phyloP scores from a whole-genome alignment of 2,888 invertebrate species.

The Hedya salicella region DNA sequence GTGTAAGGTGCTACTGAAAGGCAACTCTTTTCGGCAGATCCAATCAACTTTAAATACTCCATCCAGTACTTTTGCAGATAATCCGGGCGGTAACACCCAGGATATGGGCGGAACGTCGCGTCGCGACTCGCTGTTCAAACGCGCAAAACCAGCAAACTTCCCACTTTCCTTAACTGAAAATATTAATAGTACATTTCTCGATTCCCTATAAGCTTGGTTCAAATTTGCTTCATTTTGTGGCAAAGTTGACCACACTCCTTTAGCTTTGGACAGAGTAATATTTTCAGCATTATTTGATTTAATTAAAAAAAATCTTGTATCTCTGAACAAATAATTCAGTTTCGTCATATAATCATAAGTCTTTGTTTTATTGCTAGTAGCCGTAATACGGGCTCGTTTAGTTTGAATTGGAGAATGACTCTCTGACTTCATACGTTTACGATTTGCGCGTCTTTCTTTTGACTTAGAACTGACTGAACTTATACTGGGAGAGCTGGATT shows the following conservation, averaged over 20 bases:
- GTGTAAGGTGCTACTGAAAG: constrained; percentile 96
- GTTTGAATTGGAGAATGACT: constrained; percentile 74
- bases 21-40: constrained; percentile 97
- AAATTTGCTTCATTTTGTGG: constrained; percentile 98
- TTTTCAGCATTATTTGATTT: constrained; percentile 99
- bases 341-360: constrained; percentile 94
- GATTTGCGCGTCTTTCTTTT: constrained; percentile 83
- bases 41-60: constrained; percentile 99
- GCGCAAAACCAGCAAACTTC: constrained; percentile 97
- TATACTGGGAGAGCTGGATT: constrained; percentile 90
- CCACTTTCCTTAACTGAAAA: constrained; percentile 99
- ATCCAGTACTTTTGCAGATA: constrained; percentile 96
- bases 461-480: constrained; percentile 91
- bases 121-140: constrained; percentile 94
- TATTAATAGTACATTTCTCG: constrained; percentile 96
- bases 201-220: constrained; percentile 96
- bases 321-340: constrained; percentile 96
- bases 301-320: constrained; percentile 97
- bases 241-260: constrained; percentile 98
- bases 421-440: constrained; percentile 82
- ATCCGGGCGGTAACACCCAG: constrained; percentile 97
- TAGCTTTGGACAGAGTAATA: constrained; percentile 96
- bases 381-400: constrained; percentile 69
- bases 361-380: constrained; percentile 80
- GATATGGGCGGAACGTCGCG: constrained; percentile 95